These are phyloP conservation scores for Didymodactylos carnosus DNA, from an alignment of 2,888 invertebrate species.

Conservation along the genomic window DNA sequence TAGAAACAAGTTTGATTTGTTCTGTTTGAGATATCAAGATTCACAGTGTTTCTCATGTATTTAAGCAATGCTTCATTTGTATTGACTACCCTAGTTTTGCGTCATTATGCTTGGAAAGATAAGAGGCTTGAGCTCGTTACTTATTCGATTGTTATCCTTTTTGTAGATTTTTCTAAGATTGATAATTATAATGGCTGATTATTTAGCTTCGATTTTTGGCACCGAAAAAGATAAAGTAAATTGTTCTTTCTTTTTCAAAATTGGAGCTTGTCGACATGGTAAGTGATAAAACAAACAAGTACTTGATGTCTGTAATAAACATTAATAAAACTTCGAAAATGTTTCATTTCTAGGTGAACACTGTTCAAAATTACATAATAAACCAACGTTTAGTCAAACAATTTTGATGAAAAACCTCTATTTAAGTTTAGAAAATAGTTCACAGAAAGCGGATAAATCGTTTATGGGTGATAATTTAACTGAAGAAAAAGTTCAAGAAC, in stretches of 20 bases:
- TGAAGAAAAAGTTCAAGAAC: slow-evolving; percentile 11
- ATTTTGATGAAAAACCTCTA: slow-evolving; percentile 87
- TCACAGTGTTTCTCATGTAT: too few species aligned
- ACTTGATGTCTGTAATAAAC: too few species aligned
- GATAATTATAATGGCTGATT: slow-evolving; percentile 7
- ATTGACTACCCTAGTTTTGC: too few species aligned
- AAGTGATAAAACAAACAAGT: too few species aligned
- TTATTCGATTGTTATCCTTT: too few species aligned
- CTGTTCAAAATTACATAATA: slow-evolving; percentile 93
- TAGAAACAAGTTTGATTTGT: too few species aligned
- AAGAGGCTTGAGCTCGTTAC: too few species aligned
- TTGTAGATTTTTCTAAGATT: neutral
- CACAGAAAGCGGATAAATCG: slow-evolving; percentile 87
- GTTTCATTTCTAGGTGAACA: too few species aligned
- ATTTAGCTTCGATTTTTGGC: slow-evolving; percentile 14
- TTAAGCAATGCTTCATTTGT: too few species aligned
- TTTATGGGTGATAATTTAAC: slow-evolving; percentile 24
- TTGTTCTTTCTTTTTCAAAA: slow-evolving; percentile 99
- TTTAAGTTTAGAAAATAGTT: slow-evolving; percentile 92
- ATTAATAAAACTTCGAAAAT: too few species aligned
- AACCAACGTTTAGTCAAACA: slow-evolving; percentile 95
- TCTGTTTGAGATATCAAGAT: too few species aligned
- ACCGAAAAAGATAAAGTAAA: slow-evolving; percentile 46
- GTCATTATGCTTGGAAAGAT: too few species aligned
- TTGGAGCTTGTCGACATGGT: slow-evolving; percentile 97